A percentile compares a stretch with the other conserved stretches of the same genome.
phyloP scores from a whole-genome alignment of 2,888 invertebrate species.

The Nematopogon swammerdamellus region DNA sequence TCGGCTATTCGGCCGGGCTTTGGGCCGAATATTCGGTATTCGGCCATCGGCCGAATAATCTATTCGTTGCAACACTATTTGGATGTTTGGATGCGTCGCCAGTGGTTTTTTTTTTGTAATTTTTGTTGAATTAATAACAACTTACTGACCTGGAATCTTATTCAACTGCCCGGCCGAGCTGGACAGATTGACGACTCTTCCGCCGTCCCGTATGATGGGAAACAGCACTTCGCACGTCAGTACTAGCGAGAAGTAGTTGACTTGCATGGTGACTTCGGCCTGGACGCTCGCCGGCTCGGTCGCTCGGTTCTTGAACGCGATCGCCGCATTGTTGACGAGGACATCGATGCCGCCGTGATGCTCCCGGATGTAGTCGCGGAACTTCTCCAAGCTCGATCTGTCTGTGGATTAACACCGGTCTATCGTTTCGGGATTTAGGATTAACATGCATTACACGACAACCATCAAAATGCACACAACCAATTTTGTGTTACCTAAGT shows the following conservation, averaged over 20 bases:
- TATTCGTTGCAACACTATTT: too few relatives aligned
- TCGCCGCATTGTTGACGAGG: constrained; percentile 74
- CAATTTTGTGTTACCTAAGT: too few relatives aligned
- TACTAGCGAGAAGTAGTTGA: constrained; percentile 68
- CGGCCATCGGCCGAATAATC: too few relatives aligned
- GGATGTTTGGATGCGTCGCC: too few relatives aligned
- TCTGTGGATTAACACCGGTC: constrained; percentile 60
- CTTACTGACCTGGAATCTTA: constrained; percentile 43
- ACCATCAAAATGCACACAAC: too few relatives aligned
- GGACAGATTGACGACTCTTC: constrained; percentile 70
- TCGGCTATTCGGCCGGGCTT: too few relatives aligned
- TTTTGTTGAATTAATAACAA: too few relatives aligned
- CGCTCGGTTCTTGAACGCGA: constrained; percentile 60
- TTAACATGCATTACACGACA: too few relatives aligned
- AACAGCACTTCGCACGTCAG: constrained; percentile 66
- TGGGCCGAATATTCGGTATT: too few relatives aligned
- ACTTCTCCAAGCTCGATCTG: constrained; percentile 51
- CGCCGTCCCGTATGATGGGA: constrained; percentile 65
- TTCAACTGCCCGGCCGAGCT: constrained; percentile 62
- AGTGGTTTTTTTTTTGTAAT: too few relatives aligned
- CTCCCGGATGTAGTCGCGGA: constrained; percentile 56
- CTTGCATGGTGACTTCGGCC: constrained; percentile 65
- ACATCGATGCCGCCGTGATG: constrained; percentile 68
- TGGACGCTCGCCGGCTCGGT: constrained; percentile 63
- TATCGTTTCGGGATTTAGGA: constrained; percentile 57